Conservation (phyloP, 2,888 invertebrate species). For the Caenorhabditis sp. region DNA sequence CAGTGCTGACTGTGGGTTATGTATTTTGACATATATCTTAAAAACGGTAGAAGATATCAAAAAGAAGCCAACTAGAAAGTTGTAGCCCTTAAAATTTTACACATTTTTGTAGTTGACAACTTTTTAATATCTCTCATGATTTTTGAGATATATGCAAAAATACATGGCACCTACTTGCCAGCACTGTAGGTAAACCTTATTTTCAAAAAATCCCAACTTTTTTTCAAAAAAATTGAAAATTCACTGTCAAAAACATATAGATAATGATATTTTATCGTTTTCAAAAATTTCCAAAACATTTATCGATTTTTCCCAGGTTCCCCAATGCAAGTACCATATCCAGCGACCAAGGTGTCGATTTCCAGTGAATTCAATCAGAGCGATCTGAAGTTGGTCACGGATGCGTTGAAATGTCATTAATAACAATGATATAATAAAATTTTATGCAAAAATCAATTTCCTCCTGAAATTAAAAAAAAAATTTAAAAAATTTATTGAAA, state of each 20-base stretch:
- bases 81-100: too few relatives aligned
- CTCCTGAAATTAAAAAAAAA: too few relatives aligned
- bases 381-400: constrained; percentile 14
- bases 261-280: neutral
- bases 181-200: too few relatives aligned
- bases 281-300: neutral
- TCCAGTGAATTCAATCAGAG: constrained; percentile 13
- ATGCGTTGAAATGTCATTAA: constrained; percentile 20
- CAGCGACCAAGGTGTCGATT: neutral
- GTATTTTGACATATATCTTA: neutral
- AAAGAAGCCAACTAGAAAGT: neutral
- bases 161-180: too few relatives aligned
- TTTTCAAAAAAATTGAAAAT: too few relatives aligned
- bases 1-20: too few relatives aligned
- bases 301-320: neutral
- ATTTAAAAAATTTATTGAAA: too few relatives aligned
- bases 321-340: neutral
- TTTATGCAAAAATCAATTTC: too few relatives aligned
- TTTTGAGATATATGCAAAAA: neutral
- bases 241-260: neutral
- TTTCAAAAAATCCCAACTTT: too few relatives aligned
- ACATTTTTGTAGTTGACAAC: neutral
- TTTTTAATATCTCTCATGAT: neutral
- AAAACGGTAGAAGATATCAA: too few relatives aligned
- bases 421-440: too few relatives aligned